Evolutionary conservation across 1,140 invertebrate species (phyloP), one percentile per base, ranked within the genome.

Genomic region (Drosophila nikananu): DNA sequence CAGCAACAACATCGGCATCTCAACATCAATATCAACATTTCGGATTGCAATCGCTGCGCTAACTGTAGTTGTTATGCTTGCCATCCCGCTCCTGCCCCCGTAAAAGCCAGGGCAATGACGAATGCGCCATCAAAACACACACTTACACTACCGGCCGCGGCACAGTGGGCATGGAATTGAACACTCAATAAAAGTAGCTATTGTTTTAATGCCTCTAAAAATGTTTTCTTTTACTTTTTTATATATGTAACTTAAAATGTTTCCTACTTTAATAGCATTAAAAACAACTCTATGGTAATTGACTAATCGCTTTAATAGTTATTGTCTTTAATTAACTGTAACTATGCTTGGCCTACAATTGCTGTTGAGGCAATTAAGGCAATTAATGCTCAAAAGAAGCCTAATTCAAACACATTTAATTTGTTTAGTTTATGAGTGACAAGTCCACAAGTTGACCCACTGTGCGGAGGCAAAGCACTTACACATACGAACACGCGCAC

Each of bases 1-100:
- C 67, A 78, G 64, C 57, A 78, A 55, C 30, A 64, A 59, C 19
- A 54, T 15, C 17, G n/a, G 12, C 48, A 27, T 27, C n/a, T 27
- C 27, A 35, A 21, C 27, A 21, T 15, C 30, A 71, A 64, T 15
- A 70, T 8, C 44, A 44, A 41, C 41, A 30, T 63, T 48, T 54
- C 12, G 25, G 58, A 27, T 23, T 65, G 60, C 52, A 71, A 37
- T 55, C n/a, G 30, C 62, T 37, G 32, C 44, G 55, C 39, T 77
- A 77, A 72, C 68, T 77, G 73, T 77, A 67, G 63, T 77, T 77
- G 62, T 77, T 67, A 41, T 51, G 30, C 46, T 19, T 32, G 30
- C 54, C 32, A 23, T 62, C 41, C 25, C 55, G 27, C 35, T 35
- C 37, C 21, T 32, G 21, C 32, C 35, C 42, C 25, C 42, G n/a